A percentile compares a stretch with the other conserved stretches of the same genome.
phyloP scores from a whole-genome alignment of 2,797 vertebrate species.

The Eidolon dupreanum region DNA sequence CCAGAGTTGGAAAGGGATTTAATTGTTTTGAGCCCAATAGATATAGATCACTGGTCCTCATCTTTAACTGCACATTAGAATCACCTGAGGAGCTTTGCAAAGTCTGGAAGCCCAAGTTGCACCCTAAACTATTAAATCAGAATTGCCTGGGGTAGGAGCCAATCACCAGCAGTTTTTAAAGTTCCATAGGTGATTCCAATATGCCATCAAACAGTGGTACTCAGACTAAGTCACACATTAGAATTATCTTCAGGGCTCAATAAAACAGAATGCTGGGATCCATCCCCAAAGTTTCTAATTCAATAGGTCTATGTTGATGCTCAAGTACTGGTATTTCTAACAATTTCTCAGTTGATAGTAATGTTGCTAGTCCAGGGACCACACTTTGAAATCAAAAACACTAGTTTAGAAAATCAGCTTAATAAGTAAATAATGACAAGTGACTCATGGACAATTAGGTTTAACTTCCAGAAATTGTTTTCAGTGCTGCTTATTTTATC shows the following conservation, averaged over 20 bases:
- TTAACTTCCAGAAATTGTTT: neutral
- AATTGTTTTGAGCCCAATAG: neutral
- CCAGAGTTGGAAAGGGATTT: neutral
- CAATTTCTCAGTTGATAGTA: neutral
- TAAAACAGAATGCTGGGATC: neutral
- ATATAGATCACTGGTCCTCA: neutral
- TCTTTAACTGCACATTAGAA: slow-evolving; percentile 17
- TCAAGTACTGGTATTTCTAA: neutral
- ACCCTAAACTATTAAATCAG: neutral
- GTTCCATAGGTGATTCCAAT: neutral
- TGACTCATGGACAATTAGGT: neutral
- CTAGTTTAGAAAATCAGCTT: neutral
- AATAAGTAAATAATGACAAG: neutral
- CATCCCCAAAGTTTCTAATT: neutral
- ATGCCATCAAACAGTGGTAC: neutral
- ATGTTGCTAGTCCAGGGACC: neutral
- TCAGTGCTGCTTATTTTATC: neutral
- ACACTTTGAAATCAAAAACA: neutral
- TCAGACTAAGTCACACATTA: neutral
- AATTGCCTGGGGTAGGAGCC: neutral
- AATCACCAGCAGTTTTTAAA: neutral
- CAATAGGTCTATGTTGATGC: neutral
- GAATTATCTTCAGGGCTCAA: neutral
- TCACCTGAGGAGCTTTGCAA: neutral
- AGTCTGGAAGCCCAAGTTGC: neutral